phyloP scores from a whole-genome alignment of 2,797 vertebrate genomes.

The Okamejei kenojei region DNA sequence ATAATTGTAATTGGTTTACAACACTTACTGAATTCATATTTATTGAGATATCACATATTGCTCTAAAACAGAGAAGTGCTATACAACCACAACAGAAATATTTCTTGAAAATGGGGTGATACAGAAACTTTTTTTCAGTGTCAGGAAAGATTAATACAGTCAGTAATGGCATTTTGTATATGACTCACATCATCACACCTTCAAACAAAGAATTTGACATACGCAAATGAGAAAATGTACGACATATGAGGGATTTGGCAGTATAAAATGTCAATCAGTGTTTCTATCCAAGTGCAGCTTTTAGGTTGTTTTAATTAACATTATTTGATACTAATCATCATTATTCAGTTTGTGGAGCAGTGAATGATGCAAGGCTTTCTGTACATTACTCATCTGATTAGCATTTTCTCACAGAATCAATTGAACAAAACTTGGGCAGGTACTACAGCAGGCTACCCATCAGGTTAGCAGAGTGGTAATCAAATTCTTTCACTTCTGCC shows the following conservation, averaged over 20 bases:
- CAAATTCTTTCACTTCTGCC: not conserved
- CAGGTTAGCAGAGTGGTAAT: not conserved
- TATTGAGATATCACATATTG: not conserved
- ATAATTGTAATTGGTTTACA: not conserved
- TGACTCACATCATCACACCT: constrained; percentile 26
- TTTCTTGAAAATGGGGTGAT: not conserved
- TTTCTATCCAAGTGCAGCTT: not conserved
- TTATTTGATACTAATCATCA: not conserved
- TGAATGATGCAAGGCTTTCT: not conserved
- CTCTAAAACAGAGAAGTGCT: not conserved
- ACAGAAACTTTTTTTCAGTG: not conserved
- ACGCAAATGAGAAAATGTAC: not conserved
- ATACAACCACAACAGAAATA: not conserved
- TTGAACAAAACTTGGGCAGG: not conserved
- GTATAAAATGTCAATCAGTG: not conserved
- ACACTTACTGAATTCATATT: not conserved
- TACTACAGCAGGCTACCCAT: not conserved
- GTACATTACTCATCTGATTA: not conserved
- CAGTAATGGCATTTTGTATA: constrained; percentile 17
- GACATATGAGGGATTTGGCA: not conserved
- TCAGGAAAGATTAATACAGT: not conserved
- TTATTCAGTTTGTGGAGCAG: not conserved
- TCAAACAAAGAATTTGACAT: not conserved
- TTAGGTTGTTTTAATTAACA: not conserved
- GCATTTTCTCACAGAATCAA: not conserved